phyloP scores from a whole-genome alignment of 2,797 vertebrate species.

The Rhynchonycteris naso region DNA sequence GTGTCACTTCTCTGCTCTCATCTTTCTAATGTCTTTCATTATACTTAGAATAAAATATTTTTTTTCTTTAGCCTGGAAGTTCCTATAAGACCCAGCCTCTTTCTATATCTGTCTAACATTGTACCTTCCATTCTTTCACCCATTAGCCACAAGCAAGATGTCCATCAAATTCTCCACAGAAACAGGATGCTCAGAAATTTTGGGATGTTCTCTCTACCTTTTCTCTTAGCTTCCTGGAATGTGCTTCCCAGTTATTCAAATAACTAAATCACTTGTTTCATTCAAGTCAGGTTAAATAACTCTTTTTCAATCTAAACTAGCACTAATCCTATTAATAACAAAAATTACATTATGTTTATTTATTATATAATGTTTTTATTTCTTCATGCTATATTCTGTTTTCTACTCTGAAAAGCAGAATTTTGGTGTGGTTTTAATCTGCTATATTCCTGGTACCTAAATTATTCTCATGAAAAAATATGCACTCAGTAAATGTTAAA shows the following conservation, averaged over 20 bases:
- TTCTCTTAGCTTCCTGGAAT: neutral
- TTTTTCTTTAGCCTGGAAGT: neutral
- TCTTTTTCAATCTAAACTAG: neutral
- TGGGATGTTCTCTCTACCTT: accelerated
- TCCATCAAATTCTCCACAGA: neutral
- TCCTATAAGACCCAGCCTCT: neutral
- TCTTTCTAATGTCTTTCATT: neutral
- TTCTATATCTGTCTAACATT: neutral
- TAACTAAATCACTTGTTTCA: neutral
- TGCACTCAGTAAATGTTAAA: neutral
- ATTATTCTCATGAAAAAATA: neutral
- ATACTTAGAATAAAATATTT: neutral
- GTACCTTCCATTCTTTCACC: neutral
- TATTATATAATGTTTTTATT: neutral
- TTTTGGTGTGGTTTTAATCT: neutral
- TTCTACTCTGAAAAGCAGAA: neutral
- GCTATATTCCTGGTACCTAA: neutral
- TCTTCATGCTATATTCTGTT: neutral
- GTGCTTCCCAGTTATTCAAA: accelerated
- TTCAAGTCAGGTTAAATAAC: neutral
- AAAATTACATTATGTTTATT: neutral
- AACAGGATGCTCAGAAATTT: neutral
- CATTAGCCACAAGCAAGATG: neutral
- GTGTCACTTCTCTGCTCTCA: neutral
- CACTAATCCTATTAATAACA: neutral